Evolutionary conservation across 1,140 invertebrate genomes (phyloP).

Genomic region (Eciton burchellii): DNA sequence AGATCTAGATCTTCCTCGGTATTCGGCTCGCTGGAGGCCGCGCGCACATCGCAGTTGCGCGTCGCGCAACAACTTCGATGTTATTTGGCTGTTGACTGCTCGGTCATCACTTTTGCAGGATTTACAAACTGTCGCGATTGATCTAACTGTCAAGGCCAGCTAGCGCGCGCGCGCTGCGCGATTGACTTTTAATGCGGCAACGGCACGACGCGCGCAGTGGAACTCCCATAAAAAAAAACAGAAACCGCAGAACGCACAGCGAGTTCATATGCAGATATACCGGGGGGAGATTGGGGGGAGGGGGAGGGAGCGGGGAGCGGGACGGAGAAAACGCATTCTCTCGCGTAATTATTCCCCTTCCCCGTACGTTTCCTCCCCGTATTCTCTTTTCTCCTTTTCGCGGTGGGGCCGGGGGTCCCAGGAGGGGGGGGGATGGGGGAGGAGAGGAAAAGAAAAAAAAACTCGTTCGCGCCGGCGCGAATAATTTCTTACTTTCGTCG

Average conservation of each 20-base stretch:
- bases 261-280: not conserved
- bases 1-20: not conserved
- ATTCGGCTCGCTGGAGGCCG: not conserved
- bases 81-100: not conserved
- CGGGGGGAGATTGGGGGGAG: too few species aligned
- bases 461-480: too few species aligned
- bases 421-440: too few species aligned
- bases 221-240: not conserved
- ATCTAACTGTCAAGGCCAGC: not conserved
- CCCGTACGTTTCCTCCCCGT: too few species aligned
- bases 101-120: not conserved
- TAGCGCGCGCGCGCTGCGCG: not conserved
- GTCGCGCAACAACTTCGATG: not conserved
- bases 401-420: too few species aligned
- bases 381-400: too few species aligned
- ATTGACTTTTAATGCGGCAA: slow-evolving; percentile 8
- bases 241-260: not conserved
- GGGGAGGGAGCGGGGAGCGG: too few species aligned
- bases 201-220: too few species aligned
- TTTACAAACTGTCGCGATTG: not conserved
- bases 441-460: too few species aligned
- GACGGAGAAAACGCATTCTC: too few species aligned
- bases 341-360: too few species aligned
- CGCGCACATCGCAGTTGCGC: not conserved
- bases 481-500: too few species aligned